Percentiles rank a stretch among this genome's conserved stretches.
Conservation (phyloP, 2,888 invertebrate species). For the Sinhomidia bicolor region DNA sequence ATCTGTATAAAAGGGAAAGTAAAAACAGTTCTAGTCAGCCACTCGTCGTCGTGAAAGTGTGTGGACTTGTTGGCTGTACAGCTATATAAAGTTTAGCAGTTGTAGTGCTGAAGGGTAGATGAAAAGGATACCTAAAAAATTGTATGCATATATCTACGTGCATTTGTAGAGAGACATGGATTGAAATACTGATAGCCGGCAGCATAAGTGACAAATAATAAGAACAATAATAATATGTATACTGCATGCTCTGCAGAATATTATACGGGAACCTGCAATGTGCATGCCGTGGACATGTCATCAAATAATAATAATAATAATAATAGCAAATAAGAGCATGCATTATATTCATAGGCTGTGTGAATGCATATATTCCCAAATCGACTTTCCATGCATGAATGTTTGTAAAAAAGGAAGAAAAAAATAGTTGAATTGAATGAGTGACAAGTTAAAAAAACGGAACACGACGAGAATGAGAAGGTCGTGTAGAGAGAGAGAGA, state of each 20-base stretch:
- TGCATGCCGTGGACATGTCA: too few relatives aligned
- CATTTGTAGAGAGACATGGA: not conserved
- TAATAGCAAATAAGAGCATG: too few relatives aligned
- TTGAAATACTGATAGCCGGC: not conserved
- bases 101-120: not conserved
- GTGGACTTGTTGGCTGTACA: not conserved
- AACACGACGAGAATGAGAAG: constrained; percentile 38
- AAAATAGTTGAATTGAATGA: constrained; percentile 54
- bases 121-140: not conserved
- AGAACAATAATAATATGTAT: not conserved
- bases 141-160: not conserved
- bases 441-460: constrained; percentile 59
- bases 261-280: too few relatives aligned
- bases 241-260: too few relatives aligned
- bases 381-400: not conserved
- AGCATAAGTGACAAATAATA: too few relatives aligned
- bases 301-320: not conserved
- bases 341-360: too few relatives aligned
- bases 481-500: constrained; percentile 20
- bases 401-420: constrained; percentile 37
- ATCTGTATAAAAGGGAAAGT: constrained; percentile 14
- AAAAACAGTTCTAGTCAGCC: constrained; percentile 22
- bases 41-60: not conserved
- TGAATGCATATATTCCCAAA: not conserved
- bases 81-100: not conserved